Percentiles rank a stretch among this genome's conserved stretches.
phyloP scores from a whole-genome alignment of 2,888 invertebrate genomes.

The Neoscelio sp. region DNA sequence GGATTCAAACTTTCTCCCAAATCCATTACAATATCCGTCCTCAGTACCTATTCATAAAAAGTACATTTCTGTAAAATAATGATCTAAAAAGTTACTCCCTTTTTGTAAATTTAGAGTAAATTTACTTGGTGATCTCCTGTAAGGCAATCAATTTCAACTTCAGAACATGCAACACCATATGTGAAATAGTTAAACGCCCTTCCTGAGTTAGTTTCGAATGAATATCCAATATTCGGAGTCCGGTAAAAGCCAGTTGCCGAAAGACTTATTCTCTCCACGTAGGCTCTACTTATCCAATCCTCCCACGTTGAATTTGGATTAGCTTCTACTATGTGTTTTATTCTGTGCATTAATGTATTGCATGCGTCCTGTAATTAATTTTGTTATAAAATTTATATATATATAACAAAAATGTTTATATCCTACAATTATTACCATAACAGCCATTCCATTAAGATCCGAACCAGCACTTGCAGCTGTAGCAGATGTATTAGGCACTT shows the following conservation, averaged over 20 bases:
- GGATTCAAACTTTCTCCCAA: constrained; percentile 97
- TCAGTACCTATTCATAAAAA: constrained; percentile 86
- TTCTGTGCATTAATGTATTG: constrained; percentile 87
- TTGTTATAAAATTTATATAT: constrained; percentile 7
- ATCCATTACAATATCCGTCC: constrained; percentile 98
- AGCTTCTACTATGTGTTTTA: constrained; percentile 89
- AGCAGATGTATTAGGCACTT: constrained; percentile 95
- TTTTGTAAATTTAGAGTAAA: background rate
- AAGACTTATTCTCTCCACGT: constrained; percentile 90
- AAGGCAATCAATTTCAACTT: constrained; percentile 96
- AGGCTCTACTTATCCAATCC: constrained; percentile 91
- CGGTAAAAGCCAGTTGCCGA: constrained; percentile 93
- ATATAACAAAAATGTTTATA: constrained; percentile 1
- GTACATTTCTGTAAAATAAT: too few relatives aligned
- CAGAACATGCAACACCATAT: constrained; percentile 93
- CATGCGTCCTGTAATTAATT: constrained; percentile 88
- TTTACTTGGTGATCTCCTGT: constrained; percentile 94
- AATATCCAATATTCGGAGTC: constrained; percentile 89
- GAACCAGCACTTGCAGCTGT: constrained; percentile 95
- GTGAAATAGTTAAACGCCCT: constrained; percentile 93
- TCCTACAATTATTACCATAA: constrained; percentile 84
- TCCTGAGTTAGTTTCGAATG: constrained; percentile 89
- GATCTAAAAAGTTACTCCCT: background rate
- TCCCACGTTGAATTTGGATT: constrained; percentile 93
- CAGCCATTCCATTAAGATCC: constrained; percentile 96